Percentiles rank a stretch among this genome's conserved stretches.
Evolutionary conservation across 2,888 invertebrate species (phyloP).

Genomic region (Campoletis raptor): DNA sequence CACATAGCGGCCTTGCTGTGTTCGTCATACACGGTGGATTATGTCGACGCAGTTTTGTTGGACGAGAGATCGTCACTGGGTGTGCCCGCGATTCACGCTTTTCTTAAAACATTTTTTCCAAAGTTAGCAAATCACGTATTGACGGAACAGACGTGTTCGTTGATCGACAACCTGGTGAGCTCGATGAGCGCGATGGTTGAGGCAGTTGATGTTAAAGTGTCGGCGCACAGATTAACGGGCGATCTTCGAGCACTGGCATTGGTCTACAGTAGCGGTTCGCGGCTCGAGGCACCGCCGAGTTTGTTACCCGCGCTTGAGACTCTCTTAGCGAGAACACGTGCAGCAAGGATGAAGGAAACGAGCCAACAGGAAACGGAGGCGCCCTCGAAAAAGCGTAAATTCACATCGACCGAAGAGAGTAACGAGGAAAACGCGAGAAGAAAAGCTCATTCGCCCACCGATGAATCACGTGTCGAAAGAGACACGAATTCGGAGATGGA

Average conservation of each 20-base stretch:
- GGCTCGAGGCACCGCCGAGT: slow-evolving; percentile 81
- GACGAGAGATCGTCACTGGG: slow-evolving; percentile 95
- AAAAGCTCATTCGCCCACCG: slow-evolving; percentile 71
- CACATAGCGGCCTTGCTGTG: slow-evolving; percentile 93
- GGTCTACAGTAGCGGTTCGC: slow-evolving; percentile 86
- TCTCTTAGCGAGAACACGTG: slow-evolving; percentile 79
- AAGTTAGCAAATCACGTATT: slow-evolving; percentile 91
- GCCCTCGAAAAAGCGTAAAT: slow-evolving; percentile 83
- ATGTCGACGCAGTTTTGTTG: slow-evolving; percentile 94
- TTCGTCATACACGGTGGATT: slow-evolving; percentile 94
- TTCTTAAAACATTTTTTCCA: slow-evolving; percentile 95
- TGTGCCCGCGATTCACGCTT: slow-evolving; percentile 94
- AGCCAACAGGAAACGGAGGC: slow-evolving; percentile 79
- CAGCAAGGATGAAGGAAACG: slow-evolving; percentile 76
- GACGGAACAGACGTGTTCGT: slow-evolving; percentile 87
- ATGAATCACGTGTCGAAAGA: slow-evolving; percentile 60
- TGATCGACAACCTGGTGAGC: slow-evolving; percentile 88
- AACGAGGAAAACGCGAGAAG: slow-evolving; percentile 72
- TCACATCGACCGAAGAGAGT: slow-evolving; percentile 75
- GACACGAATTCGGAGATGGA: slow-evolving; percentile 71
- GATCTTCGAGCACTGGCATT: slow-evolving; percentile 87
- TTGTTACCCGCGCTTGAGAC: slow-evolving; percentile 81
- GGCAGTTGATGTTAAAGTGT: slow-evolving; percentile 86
- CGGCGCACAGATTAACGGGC: slow-evolving; percentile 86
- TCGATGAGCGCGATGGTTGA: slow-evolving; percentile 86